Conservation (phyloP, 2,888 invertebrate species). For the Drosophila robusta region DNA sequence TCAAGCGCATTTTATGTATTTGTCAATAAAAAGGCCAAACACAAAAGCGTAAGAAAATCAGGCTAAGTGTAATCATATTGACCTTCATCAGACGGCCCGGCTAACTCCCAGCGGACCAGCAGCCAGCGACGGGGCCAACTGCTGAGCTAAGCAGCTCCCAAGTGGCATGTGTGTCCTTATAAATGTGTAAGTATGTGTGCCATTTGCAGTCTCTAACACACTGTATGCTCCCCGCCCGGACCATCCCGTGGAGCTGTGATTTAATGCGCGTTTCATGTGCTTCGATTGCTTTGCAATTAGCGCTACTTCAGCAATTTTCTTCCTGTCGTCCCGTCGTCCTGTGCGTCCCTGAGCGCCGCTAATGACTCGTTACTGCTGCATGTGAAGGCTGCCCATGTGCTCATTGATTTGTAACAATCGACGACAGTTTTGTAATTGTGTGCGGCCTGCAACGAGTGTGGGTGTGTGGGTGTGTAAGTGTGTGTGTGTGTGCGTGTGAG, state of each 20-base stretch:
- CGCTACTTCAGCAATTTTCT: slow-evolving; percentile 73
- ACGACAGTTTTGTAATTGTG: slow-evolving; percentile 66
- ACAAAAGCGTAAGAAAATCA: slow-evolving; percentile 69
- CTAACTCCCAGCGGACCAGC: slow-evolving; percentile 51
- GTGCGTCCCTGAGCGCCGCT: slow-evolving; percentile 19
- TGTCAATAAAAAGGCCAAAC: slow-evolving; percentile 66
- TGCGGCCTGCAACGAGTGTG: slow-evolving; percentile 21
- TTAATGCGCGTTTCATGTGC: slow-evolving; percentile 64
- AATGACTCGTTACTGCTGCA: slow-evolving; percentile 49
- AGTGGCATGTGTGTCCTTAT: slow-evolving; percentile 32
- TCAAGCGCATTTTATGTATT: slow-evolving; percentile 73
- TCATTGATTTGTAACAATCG: slow-evolving; percentile 58
- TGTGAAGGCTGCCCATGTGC: slow-evolving; percentile 24
- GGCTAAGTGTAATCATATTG: slow-evolving; percentile 78
- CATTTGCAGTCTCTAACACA: slow-evolving; percentile 23
- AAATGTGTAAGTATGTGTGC: slow-evolving; percentile 30
- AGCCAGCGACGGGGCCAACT: slow-evolving; percentile 21
- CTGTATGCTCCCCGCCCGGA: not conserved
- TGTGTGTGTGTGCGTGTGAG: slow-evolving; percentile 4
- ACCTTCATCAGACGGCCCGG: slow-evolving; percentile 63
- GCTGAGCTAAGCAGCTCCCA: slow-evolving; percentile 50
- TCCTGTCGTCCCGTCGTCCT: slow-evolving; percentile 1
- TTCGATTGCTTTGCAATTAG: slow-evolving; percentile 77
- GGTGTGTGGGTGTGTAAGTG: not conserved
- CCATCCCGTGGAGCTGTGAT: slow-evolving; percentile 50